A percentile compares a stretch with the other conserved stretches of the same genome.
Conservation (phyloP, 2,797 vertebrate genomes). For the Podargus strigoides region DNA sequence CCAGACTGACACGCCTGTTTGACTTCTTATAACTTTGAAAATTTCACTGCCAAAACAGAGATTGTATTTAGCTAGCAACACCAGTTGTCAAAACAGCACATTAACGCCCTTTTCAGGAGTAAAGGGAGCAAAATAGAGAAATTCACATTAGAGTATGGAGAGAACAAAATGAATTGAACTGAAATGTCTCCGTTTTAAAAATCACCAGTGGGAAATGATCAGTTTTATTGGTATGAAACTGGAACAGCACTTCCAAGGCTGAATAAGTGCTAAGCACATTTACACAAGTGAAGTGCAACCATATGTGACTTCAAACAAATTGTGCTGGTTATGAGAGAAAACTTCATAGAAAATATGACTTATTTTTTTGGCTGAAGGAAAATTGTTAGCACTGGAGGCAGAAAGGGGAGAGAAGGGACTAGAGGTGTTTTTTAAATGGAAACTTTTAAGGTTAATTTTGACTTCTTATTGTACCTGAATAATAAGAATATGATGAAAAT, state of each 20-base stretch:
- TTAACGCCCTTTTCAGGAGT: not conserved
- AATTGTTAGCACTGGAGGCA: not conserved
- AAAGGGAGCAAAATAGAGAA: not conserved
- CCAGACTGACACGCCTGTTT: constrained; percentile 10
- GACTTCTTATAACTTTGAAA: not conserved
- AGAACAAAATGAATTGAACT: not conserved
- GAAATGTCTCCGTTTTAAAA: not conserved
- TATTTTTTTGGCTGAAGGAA: not conserved
- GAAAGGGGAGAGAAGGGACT: not conserved
- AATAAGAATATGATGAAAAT: not conserved
- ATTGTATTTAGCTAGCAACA: not conserved
- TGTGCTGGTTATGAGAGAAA: not conserved
- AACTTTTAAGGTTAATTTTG: not conserved
- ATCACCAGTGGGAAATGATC: not conserved
- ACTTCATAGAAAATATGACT: not conserved
- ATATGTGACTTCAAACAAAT: constrained; percentile 37
- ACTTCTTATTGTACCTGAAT: not conserved
- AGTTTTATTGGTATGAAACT: constrained; percentile 39
- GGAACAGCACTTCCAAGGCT: not conserved
- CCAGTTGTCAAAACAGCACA: not conserved
- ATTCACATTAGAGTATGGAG: not conserved
- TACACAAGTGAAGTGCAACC: constrained; percentile 1
- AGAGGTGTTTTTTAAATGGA: not conserved
- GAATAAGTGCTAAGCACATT: not conserved
- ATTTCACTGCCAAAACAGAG: constrained; percentile 26